phyloP scores from a whole-genome alignment of 2,888 invertebrate genomes.

The Lithophane leautieri region DNA sequence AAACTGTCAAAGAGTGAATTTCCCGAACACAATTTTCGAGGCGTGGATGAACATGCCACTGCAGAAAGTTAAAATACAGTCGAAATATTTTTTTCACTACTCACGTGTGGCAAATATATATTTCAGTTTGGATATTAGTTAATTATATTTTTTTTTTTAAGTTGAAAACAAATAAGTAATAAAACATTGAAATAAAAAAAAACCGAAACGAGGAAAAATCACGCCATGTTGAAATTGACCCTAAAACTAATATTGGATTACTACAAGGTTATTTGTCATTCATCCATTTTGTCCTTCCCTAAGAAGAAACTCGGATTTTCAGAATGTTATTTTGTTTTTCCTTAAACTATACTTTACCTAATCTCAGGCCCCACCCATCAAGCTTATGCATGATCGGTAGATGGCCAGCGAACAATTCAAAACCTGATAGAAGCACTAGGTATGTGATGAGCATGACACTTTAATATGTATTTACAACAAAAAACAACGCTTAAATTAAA shows the following conservation, averaged over 20 bases:
- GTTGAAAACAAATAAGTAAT: background rate
- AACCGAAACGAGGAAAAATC: background rate
- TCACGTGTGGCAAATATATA: too few species aligned
- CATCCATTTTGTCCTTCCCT: background rate
- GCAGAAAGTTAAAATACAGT: too few species aligned
- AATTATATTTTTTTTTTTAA: too few species aligned
- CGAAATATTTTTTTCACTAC: too few species aligned
- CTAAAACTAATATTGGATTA: background rate
- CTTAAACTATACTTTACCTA: background rate
- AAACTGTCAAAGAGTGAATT: constrained; percentile 5
- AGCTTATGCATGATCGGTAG: too few species aligned
- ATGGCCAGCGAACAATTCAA: background rate
- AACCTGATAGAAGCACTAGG: background rate
- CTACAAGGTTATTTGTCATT: background rate
- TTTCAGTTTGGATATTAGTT: too few species aligned
- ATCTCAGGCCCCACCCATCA: background rate
- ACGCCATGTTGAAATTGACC: too few species aligned
- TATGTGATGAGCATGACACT: background rate
- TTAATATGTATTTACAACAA: background rate
- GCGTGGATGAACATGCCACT: too few species aligned
- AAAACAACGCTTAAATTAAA: background rate
- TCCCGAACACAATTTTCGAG: too few species aligned
- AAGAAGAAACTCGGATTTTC: background rate
- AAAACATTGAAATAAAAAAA: background rate
- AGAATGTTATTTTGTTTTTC: background rate